These are phyloP conservation scores for Podarcis raffonei DNA, from an alignment of 2,113 vertebrate species.

Conservation along the genomic window DNA sequence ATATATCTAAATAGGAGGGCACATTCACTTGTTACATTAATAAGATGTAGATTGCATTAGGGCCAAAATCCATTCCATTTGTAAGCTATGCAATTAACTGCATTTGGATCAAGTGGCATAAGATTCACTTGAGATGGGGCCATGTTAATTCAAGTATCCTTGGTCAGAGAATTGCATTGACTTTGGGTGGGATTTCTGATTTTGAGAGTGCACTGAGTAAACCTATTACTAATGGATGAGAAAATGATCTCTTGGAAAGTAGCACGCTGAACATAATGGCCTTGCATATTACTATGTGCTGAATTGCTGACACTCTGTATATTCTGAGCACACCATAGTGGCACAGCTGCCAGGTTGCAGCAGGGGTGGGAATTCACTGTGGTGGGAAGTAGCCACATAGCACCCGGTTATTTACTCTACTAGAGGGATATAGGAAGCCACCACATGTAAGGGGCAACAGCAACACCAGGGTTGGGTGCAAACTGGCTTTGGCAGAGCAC, in stretches of 20 bases:
- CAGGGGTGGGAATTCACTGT: background rate
- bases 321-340: background rate
- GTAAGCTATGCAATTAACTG: background rate
- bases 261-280: background rate
- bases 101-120: background rate
- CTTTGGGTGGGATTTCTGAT: background rate
- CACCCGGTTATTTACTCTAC: background rate
- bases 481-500: background rate
- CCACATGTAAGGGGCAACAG: background rate
- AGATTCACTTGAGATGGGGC: background rate
- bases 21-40: background rate
- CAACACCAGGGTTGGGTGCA: too few relatives aligned
- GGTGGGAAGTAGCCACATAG: background rate
- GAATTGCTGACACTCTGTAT: background rate
- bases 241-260: background rate
- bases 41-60: background rate
- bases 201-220: background rate
- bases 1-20: background rate
- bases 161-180: background rate
- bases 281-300: background rate
- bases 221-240: background rate
- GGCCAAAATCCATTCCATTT: background rate
- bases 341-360: background rate
- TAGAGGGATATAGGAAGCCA: background rate
- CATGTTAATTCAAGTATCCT: background rate